Base-by-base conservation (phyloP, 2,797 vertebrate species). In the Rhinatrema bivittatum region DNA sequence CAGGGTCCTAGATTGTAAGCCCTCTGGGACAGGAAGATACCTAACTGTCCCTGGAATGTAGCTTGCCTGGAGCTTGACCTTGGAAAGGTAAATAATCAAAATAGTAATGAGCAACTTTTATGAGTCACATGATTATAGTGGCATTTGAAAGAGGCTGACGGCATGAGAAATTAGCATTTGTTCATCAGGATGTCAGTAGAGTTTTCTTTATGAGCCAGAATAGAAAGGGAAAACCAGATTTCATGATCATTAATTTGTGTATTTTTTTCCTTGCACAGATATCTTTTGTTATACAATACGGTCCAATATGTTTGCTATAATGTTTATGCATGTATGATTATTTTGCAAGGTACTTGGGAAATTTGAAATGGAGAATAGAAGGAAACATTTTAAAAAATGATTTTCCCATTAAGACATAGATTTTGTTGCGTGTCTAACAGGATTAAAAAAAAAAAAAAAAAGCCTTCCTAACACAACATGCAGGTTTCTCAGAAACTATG, bases 241-340 rank as follows among this genome's bases (percentile, higher is more conserved):
- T 11, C 25, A 34, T 13, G 29, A 22, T 20, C 10, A 10, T 38
- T 21, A 42, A 31, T 27, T 39, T 56, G 39, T 42, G 20, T 3
- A 3, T 29, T 33, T 26, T 30, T n/a, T 36, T 37, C 16, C 16
- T 16, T 40, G 16, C 30, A 48, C 39, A 38, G 17, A 7, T 27
- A 60, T 53, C 58, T 59, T n/a, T 53, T 48, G 51, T 52, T 55
- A 61, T 61, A 49, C 24, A 51, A 48, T 56, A 63, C 60, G 48
- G 48, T 21, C 52, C 51, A 68, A 63, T 63, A 59, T 71, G 65
- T 69, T 66, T 76, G 38, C 42, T 64, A 46, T 43, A 65, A 36
- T 67, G 57, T 50, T 63, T 59, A 39, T 35, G 17, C 54, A 49
- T 63, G 74, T 77, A 69, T 52, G 29, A 45, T 56, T 57, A 39